These are phyloP conservation scores for Scaptomyza reducta DNA, from an alignment of 2,888 invertebrate species.

Conservation along the genomic window DNA sequence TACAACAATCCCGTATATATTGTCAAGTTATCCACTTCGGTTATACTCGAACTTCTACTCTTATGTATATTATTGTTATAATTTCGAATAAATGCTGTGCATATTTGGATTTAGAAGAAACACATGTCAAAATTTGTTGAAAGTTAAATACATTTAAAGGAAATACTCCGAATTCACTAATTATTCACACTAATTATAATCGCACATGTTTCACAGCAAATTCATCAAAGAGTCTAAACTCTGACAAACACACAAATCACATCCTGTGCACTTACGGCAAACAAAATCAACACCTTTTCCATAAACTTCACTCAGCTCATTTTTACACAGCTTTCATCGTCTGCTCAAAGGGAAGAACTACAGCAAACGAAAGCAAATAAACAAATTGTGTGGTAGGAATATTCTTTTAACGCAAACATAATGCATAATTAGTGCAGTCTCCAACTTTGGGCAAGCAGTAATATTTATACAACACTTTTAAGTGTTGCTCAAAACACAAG, in stretches of 20 bases:
- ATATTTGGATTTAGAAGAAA: neutral
- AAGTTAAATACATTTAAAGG: neutral
- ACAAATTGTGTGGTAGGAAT: slow-evolving; percentile 42
- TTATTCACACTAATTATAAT: slow-evolving; percentile 7
- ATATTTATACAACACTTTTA: slow-evolving; percentile 70
- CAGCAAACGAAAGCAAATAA: slow-evolving; percentile 45
- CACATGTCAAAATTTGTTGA: too few relatives aligned
- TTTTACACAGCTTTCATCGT: slow-evolving; percentile 40
- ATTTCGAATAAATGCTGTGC: slow-evolving; percentile 9
- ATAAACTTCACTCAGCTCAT: slow-evolving; percentile 16
- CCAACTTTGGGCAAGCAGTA: slow-evolving; percentile 5
- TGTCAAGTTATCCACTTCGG: neutral
- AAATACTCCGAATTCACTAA: slow-evolving; percentile 1
- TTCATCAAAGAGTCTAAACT: slow-evolving; percentile 41
- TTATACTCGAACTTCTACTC: neutral
- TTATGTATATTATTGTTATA: neutral
- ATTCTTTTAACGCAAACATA: slow-evolving; percentile 56
- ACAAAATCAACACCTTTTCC: slow-evolving; percentile 28
- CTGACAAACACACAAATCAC: slow-evolving; percentile 17
- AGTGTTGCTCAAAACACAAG: slow-evolving; percentile 53
- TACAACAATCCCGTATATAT: neutral
- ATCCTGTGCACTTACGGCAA: slow-evolving; percentile 35
- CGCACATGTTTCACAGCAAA: slow-evolving; percentile 8
- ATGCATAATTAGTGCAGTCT: slow-evolving; percentile 59
- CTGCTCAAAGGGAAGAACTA: slow-evolving; percentile 23